These are phyloP conservation scores for Crotalus viridis DNA, from an alignment of 2,113 vertebrate species.

Conservation along the genomic window DNA sequence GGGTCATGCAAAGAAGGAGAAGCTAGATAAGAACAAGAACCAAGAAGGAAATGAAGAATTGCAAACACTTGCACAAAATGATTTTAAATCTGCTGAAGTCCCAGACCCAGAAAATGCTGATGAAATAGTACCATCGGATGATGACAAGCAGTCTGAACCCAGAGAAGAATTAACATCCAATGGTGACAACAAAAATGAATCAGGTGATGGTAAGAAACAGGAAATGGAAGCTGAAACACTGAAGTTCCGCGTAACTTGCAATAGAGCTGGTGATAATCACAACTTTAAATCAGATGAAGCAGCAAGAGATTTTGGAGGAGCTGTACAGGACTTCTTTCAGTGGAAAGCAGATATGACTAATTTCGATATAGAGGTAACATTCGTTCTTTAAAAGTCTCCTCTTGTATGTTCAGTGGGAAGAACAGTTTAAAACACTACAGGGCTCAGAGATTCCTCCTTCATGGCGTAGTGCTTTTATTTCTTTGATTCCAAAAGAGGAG, in stretches of 20 bases:
- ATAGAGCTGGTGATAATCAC: conserved; percentile 90
- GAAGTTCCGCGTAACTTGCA: conserved; percentile 94
- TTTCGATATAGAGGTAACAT: conserved; percentile 92
- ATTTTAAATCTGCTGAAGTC: conserved; percentile 25
- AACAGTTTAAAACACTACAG: neutral
- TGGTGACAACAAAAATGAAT: neutral
- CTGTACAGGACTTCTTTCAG: conserved; percentile 91
- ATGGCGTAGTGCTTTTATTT: too few relatives aligned
- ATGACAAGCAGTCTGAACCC: neutral
- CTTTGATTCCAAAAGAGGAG: too few relatives aligned
- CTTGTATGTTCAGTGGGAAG: accelerated
- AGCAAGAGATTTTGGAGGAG: conserved; percentile 93
- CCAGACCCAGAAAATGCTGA: conserved; percentile 36
- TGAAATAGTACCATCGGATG: conserved; percentile 32
- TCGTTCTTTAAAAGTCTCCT: neutral
- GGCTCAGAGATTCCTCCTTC: too few relatives aligned
- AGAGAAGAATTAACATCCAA: neutral
- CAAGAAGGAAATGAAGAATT: conserved; percentile 38
- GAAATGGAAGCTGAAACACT: conserved; percentile 59
- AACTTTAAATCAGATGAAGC: conserved; percentile 94
- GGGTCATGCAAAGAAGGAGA: conserved; percentile 50
- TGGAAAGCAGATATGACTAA: conserved; percentile 99
- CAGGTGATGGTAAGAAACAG: conserved; percentile 9
- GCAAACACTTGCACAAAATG: neutral
- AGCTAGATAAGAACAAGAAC: conserved; percentile 26